A percentile compares a stretch with the other conserved stretches of the same genome.
Conservation (phyloP, 1,140 invertebrate species). For the Cheumatopsyche charites region DNA sequence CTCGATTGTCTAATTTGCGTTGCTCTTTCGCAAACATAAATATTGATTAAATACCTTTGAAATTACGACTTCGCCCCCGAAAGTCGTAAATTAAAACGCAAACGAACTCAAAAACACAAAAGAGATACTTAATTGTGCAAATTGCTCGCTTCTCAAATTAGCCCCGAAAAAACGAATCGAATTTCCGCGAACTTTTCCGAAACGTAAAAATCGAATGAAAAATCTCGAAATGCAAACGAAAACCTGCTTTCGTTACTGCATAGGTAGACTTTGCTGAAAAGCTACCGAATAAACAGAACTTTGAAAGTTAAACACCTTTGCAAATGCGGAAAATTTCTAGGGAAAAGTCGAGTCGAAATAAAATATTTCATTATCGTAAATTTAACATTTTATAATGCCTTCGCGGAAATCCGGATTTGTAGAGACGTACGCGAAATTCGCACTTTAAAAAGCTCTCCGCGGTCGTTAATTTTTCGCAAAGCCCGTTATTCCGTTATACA, state of each 20-base stretch:
- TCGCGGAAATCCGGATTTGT: background rate
- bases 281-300: slow-evolving; percentile 12
- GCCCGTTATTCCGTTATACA: background rate
- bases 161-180: background rate
- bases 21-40: too few relatives aligned
- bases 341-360: slow-evolving; percentile 16
- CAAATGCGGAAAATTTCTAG: background rate
- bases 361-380: slow-evolving; percentile 26
- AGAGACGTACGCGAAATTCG: background rate
- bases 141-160: background rate
- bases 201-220: too few relatives aligned
- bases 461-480: background rate
- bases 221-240: too few relatives aligned
- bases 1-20: too few relatives aligned
- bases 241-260: too few relatives aligned
- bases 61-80: too few relatives aligned
- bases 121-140: background rate
- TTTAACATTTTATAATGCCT: slow-evolving; percentile 23
- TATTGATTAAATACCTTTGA: too few relatives aligned
- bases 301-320: slow-evolving; percentile 21
- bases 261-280: background rate
- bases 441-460: background rate
- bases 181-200: background rate
- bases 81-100: too few relatives aligned
- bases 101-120: too few relatives aligned